These are phyloP conservation scores for Thomomys bottae DNA, from an alignment of 2,113 vertebrate species.

Conservation along the genomic window DNA sequence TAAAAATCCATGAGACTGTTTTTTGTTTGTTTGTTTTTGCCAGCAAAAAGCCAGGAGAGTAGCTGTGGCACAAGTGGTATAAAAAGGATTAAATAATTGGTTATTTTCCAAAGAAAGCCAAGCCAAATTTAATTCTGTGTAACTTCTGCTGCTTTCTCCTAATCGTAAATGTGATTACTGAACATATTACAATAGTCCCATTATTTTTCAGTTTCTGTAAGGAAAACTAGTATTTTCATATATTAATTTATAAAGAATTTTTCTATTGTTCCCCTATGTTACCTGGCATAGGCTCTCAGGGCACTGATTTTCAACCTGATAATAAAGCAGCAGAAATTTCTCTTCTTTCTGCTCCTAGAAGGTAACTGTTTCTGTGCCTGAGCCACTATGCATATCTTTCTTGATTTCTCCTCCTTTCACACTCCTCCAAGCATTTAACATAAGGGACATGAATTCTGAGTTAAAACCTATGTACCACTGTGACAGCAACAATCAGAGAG, in stretches of 20 bases:
- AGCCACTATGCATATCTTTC: conserved; percentile 85
- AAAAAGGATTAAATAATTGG: conserved; percentile 27
- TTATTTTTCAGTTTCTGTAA: conserved; percentile 56
- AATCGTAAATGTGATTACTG: not conserved
- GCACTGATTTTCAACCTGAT: conserved; percentile 58
- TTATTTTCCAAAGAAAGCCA: conserved; percentile 42
- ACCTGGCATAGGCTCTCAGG: conserved; percentile 15
- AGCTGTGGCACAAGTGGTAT: too few species aligned
- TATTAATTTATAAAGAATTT: conserved; percentile 41
- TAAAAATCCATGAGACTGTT: too few species aligned
- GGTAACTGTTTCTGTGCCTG: conserved; percentile 77
- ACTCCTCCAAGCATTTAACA: conserved; percentile 85
- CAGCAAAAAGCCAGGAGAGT: too few species aligned
- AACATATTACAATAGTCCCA: not conserved
- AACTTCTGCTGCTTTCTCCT: conserved; percentile 39
- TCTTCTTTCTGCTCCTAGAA: conserved; percentile 67
- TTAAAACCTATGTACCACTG: conserved; percentile 84
- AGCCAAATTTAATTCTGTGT: conserved; percentile 44
- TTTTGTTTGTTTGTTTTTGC: too few species aligned
- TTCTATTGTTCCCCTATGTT: conserved; percentile 31
- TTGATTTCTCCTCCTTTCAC: conserved; percentile 85
- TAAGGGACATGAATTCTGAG: conserved; percentile 85
- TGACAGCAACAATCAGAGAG: conserved; percentile 86
- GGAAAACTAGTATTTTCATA: conserved; percentile 27
- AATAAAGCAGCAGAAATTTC: conserved; percentile 66